Evolutionary conservation across 2,113 vertebrate genomes (phyloP), one percentile per base, ranked within the genome.

Genomic region (Tupaia chinensis): DNA sequence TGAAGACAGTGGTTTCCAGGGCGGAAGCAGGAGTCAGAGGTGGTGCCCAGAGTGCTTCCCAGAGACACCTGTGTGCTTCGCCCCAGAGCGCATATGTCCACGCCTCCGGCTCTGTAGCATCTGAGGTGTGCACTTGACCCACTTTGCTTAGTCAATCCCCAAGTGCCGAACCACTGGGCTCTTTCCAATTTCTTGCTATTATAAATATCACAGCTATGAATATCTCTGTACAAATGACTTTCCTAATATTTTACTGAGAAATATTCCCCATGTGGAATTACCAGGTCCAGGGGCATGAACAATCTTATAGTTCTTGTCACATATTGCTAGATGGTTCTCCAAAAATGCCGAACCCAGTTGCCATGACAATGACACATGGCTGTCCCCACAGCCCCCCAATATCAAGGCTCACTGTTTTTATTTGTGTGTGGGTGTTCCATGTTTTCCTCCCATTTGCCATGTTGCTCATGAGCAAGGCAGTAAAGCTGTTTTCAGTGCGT

Each of bases 131-230:
- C 66, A 5, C 79, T 63, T 0, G 93, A 97, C 97, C 97, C 97
- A 96, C 1, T 97, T 98, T 87, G 72, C 87, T 96, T 56, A 44
- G 63, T 89, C 87, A 89, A 0, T 94, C 87, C 97, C 95, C n/a
- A 79, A 73, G 91, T 65, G 76, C 95, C 69, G 63, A 93, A 85
- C 89, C 94, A 81, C 32, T 96, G 96, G 96, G 92, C 69, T 96
- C 68, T 89, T 96, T 97, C 97, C 97, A 97, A 12, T 88, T 87
- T 94, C 96, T 96, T 86, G 72, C 92, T 94, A 84, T 96, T 97
- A 98, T 96, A 97, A 98, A 98, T 97, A 94, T 94, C 97, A 74
- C 85, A 63, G 92, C 97, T 97, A 91, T 97, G 96, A 97, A 97
- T 97, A 97, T 95, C 95, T 97, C 89, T 70, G 95, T 81, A 74